Conservation (phyloP, 2,888 invertebrate genomes). For the Tachystola acroxantha region DNA sequence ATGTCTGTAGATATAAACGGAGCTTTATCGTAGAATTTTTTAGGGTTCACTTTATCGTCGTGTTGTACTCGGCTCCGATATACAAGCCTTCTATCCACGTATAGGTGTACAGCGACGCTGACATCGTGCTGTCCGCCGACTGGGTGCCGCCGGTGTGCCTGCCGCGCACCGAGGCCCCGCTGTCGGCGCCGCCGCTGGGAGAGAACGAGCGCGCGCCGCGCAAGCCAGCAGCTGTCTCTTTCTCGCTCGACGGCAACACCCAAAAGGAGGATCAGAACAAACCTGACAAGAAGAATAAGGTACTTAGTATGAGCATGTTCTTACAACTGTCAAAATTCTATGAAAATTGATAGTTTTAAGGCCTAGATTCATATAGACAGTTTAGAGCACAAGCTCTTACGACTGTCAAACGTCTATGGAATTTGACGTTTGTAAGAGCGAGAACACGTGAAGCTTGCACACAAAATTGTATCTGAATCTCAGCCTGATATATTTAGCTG, state of each 20-base stretch:
- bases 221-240: constrained; percentile 68
- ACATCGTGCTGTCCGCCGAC: constrained; percentile 90
- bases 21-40: no score
- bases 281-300: constrained; percentile 87
- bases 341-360: neutral
- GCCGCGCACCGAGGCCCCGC: constrained; percentile 82
- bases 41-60: no score
- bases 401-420: no score
- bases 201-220: constrained; percentile 64
- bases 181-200: constrained; percentile 73
- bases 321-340: no score
- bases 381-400: neutral
- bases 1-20: no score
- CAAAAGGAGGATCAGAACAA: constrained; percentile 76
- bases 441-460: no score
- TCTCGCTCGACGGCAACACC: constrained; percentile 62
- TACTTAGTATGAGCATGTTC: no score
- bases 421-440: no score
- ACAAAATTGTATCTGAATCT: no score
- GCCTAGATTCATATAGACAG: neutral
- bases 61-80: no score
- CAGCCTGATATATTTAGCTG: no score
- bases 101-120: constrained; percentile 90
- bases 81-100: no score
- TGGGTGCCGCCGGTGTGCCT: constrained; percentile 93